phyloP scores from a whole-genome alignment of 2,888 invertebrate species.

The Amphimallon solstitiale region DNA sequence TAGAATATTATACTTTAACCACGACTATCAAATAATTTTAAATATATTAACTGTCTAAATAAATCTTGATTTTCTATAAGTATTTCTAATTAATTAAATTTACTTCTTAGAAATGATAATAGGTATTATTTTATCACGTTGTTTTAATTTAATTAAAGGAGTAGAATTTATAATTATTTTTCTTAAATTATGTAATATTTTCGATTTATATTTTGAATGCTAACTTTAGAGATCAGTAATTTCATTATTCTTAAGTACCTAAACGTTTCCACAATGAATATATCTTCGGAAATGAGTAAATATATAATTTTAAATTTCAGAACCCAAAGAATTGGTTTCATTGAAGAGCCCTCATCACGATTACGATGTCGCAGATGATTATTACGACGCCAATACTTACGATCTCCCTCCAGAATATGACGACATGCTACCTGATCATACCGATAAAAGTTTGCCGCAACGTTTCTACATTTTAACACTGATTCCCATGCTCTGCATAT shows the following conservation, averaged over 20 bases:
- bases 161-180: too few relatives aligned
- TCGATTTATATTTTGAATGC: too few relatives aligned
- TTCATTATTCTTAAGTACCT: too few relatives aligned
- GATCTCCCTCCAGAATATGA: constrained; percentile 51
- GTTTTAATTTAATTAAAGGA: too few relatives aligned
- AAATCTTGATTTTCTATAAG: neutral
- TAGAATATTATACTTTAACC: too few relatives aligned
- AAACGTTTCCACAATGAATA: too few relatives aligned
- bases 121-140: too few relatives aligned
- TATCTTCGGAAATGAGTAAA: too few relatives aligned
- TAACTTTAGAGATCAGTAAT: too few relatives aligned
- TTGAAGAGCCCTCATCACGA: constrained; percentile 53
- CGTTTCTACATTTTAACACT: constrained; percentile 62
- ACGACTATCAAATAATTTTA: too few relatives aligned
- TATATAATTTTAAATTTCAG: constrained; percentile 44
- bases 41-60: neutral
- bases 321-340: constrained; percentile 53
- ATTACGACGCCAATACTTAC: constrained; percentile 57
- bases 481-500: constrained; percentile 60
- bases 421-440: constrained; percentile 57
- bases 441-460: constrained; percentile 55
- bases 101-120: too few relatives aligned
- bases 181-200: too few relatives aligned
- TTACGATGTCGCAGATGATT: constrained; percentile 45
- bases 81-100: constrained; percentile 36